These are phyloP conservation scores for Acanthiza pusilla DNA, from an alignment of 2,797 vertebrate species.

Conservation along the genomic window DNA sequence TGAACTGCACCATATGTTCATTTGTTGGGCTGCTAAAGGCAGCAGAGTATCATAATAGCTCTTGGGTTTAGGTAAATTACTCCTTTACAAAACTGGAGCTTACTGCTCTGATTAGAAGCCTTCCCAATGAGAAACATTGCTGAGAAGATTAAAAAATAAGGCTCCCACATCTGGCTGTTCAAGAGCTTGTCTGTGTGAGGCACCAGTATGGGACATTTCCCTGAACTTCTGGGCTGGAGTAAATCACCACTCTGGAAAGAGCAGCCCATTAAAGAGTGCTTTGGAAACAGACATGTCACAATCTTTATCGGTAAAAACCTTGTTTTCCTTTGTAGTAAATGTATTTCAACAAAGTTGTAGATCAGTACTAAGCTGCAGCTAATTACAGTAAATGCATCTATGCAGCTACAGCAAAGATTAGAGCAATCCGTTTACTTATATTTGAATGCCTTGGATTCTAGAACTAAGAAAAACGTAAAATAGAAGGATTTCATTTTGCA, in stretches of 20 bases:
- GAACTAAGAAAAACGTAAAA: not conserved
- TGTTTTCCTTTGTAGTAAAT: not conserved
- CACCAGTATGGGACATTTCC: rapidly evolving
- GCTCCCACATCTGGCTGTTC: not conserved
- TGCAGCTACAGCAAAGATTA: not conserved
- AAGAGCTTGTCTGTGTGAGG: not conserved
- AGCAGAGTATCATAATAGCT: not conserved
- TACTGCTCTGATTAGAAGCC: not conserved
- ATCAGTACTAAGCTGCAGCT: not conserved
- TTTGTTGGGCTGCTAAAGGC: not conserved
- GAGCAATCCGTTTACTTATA: not conserved
- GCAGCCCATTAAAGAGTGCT: not conserved
- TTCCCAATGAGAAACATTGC: not conserved
- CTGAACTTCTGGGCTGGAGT: not conserved
- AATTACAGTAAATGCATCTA: not conserved
- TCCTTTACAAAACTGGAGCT: not conserved
- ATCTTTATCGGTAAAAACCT: not conserved
- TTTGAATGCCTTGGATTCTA: not conserved
- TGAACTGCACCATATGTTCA: not conserved
- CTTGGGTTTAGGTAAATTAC: not conserved
- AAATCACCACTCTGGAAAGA: not conserved
- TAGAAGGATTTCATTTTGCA: not conserved
- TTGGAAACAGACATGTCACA: not conserved
- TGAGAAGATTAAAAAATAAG: not conserved
- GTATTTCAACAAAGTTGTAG: not conserved